Base-by-base conservation (phyloP, 35 echinoderm and acorn worm species). In the Amphiura filiformis region DNA sequence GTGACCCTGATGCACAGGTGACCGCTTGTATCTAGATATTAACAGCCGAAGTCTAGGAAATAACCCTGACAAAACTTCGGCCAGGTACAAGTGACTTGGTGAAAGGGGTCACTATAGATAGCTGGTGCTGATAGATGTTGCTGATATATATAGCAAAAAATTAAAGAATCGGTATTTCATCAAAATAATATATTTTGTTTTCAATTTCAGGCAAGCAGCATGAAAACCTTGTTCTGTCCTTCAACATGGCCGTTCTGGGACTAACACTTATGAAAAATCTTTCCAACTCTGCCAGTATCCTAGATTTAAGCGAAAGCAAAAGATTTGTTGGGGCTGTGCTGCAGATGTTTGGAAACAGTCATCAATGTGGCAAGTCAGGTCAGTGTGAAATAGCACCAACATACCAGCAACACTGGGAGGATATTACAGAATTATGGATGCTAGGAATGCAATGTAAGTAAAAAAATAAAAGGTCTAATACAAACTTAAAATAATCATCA, bases 381-480 rank as follows among this genome's bases (percentile, higher is more conserved):
- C 30, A 77, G 13, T 82, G 81, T 84, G 88, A 90, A 81, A 76
- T 90, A 52, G 77, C 80, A 40, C 33, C 56, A 1, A 65, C 39
- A 34, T 84, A 84, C 38, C 88, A 84, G 80, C 88, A 82, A 64
- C 82, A 90, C 39, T 90, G 88, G 88, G 81, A 82, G 30, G 88
- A 90, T 36, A 64, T 90, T 38, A 76, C 80, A 31, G 88, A 90
- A 47, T 80, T 90, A 20, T 90, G 88, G 88, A 57, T 90, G 70
- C 88, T 90, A 33, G 88, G 80, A n/a, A 90, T 84, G 65, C 88
- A 90, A 77, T 57, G 88, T 90, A 22, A 83, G 87, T 65, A 86
- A 13, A 7, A 77, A 52, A 20, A 11, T 52, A 52, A 52, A 7
- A 52, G 20, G 44, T 52, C 20, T 52, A 20, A 52, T 11, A 52